A percentile compares a stretch with the other conserved stretches of the same genome.
Conservation (phyloP, 2,888 invertebrate species). For the Callimorpha dominula region DNA sequence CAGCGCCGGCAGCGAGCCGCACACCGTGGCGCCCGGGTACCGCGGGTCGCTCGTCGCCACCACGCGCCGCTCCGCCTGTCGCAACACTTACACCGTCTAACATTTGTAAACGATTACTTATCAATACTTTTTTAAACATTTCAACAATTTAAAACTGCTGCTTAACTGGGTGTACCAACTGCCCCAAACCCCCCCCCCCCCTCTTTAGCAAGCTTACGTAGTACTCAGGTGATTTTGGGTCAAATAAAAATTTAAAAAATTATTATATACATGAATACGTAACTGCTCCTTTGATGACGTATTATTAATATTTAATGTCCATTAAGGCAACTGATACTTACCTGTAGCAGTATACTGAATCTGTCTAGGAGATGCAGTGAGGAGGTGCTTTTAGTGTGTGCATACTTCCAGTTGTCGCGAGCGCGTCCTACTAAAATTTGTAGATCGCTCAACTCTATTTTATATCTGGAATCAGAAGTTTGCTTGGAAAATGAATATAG, state of each 20-base stretch:
- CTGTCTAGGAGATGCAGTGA: constrained; percentile 94
- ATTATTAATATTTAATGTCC: too few species aligned
- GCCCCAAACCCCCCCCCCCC: too few species aligned
- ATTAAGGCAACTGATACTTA: constrained; percentile 35
- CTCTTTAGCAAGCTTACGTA: too few species aligned
- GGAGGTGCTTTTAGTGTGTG: constrained; percentile 94
- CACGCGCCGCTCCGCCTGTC: constrained; percentile 92
- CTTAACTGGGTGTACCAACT: too few species aligned
- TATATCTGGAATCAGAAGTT: constrained; percentile 84
- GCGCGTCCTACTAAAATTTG: constrained; percentile 96
- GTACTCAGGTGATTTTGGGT: too few species aligned
- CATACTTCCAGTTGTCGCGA: constrained; percentile 96
- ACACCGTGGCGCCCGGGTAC: constrained; percentile 94
- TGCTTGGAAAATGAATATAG: neutral
- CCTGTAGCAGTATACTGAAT: constrained; percentile 89
- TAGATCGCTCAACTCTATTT: constrained; percentile 92
- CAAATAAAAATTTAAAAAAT: too few species aligned
- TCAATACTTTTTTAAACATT: too few species aligned
- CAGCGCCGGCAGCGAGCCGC: constrained; percentile 94
- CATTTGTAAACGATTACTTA: too few species aligned
- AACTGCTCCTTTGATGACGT: too few species aligned
- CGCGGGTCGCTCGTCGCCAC: constrained; percentile 94
- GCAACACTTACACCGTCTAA: neutral
- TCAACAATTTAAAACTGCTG: too few species aligned
- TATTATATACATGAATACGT: too few species aligned